Evolutionary conservation across 2,797 vertebrate genomes (phyloP), one percentile per base, ranked within the genome.

Genomic region (Danio choprae): DNA sequence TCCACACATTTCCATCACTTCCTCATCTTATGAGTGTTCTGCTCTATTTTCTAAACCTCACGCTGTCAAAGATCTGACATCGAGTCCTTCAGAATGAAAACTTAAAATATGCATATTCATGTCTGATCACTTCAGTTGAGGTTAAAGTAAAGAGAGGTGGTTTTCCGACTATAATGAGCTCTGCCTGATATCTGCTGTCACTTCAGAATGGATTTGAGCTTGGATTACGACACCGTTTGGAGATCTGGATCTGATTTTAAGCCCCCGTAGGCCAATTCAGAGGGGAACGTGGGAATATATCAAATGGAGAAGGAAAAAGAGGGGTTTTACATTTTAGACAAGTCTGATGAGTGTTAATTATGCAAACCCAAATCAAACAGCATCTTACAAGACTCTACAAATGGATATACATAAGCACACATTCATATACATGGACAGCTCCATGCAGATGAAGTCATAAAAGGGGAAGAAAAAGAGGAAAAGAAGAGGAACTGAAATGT

Each of bases 81-180:
- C 16, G 29, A 62, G 43, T 69, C 29, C 36, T 59, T 48, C n/a
- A 63, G 44, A 71, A 70, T 71, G 29, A 71, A 43, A 71, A 79
- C 13, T 71, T 53, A 22, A 79, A 70, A 70, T n/a, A 62, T 70
- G 65, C 67, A 71, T 79, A 79, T 79, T 71, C 67, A 62, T 71
- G 46, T 48, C 10, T 20, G 4, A 63, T 62, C 48, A 43, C 51
- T 71, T 46, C 7, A 77, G 69, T 50, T 58, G 20, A 43, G 67
- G 41, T 71, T 56, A 69, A 74, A 62, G 56, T 4, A 13, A 44
- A 70, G 18, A 20, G n/a, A 62, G 67, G 36, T 13, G 29, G 20
- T 15, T 62, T 48, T 20, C 65, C 43, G 48, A 77, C 22, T 46
- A 36, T 70, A 69, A 60, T 75, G 59, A 75, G 81, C 64, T 56